Conservation (phyloP, 2,888 invertebrate species). For the Aspidiotus rigidus region DNA sequence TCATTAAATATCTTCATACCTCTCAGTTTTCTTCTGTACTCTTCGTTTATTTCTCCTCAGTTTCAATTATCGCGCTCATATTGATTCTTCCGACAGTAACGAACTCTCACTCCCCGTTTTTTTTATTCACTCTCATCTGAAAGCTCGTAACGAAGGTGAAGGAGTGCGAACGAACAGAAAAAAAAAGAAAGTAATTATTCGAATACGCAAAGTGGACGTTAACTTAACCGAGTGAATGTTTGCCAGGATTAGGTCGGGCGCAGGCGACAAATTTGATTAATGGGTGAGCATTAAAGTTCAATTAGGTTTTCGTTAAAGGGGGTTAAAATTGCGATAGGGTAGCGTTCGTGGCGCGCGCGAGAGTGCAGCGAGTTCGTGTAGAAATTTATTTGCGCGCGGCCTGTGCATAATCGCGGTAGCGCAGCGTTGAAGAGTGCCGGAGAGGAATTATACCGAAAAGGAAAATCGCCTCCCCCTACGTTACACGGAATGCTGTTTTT, state of each 20-base stretch:
- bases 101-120: no score
- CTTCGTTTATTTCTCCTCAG: no score
- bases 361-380: conserved; percentile 17
- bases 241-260: conserved; percentile 24
- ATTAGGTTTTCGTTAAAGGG: conserved; percentile 37
- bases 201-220: conserved; percentile 4
- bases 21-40: no score
- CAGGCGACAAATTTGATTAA: conserved; percentile 35
- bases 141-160: no score
- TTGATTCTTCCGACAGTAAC: no score
- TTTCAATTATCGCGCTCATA: no score
- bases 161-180: background rate
- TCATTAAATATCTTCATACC: no score
- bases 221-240: conserved; percentile 2
- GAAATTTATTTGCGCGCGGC: conserved; percentile 11
- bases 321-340: conserved; percentile 26
- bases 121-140: no score
- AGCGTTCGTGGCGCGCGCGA: conserved; percentile 2
- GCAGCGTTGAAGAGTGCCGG: background rate
- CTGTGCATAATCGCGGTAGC: conserved; percentile 14
- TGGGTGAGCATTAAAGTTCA: conserved; percentile 40
- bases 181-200: conserved; percentile 4
- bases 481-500: conserved; percentile 11
- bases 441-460: background rate
- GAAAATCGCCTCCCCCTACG: background rate